Conservation (phyloP, 2,797 vertebrate species). For the Helostoma temminkii region DNA sequence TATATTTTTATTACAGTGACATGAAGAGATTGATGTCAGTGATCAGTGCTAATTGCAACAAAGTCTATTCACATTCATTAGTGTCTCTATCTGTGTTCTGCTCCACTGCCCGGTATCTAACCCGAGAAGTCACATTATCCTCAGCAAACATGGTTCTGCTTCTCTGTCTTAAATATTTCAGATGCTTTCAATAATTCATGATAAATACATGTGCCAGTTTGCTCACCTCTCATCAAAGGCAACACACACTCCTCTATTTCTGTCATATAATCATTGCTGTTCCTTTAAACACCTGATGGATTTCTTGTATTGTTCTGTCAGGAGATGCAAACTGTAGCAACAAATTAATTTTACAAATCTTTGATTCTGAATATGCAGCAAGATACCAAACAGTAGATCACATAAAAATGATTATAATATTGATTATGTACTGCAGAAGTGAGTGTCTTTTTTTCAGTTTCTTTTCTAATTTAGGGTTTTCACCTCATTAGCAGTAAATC, state of each 20-base stretch:
- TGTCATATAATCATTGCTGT: constrained; percentile 26
- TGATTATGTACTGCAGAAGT: neutral
- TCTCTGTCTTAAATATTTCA: constrained; percentile 74
- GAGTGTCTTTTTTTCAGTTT: neutral
- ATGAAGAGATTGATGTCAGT: neutral
- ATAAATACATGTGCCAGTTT: constrained; percentile 54
- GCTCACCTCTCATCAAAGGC: constrained; percentile 52
- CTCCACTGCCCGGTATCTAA: constrained; percentile 59
- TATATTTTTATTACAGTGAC: neutral
- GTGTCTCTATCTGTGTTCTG: constrained; percentile 25
- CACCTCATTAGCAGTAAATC: neutral
- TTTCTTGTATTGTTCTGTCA: constrained; percentile 1
- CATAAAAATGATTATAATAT: constrained; percentile 10
- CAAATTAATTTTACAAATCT: constrained; percentile 37
- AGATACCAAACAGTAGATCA: neutral
- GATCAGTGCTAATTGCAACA: constrained; percentile 8
- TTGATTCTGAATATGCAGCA: constrained; percentile 26
- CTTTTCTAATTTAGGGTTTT: neutral
- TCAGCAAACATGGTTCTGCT: constrained; percentile 59
- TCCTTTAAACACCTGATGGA: constrained; percentile 35
- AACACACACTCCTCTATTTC: constrained; percentile 37
- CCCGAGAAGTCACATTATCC: constrained; percentile 52
- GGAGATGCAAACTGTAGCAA: constrained; percentile 13
- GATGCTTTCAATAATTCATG: constrained; percentile 72
- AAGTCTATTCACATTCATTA: constrained; percentile 18